Percentiles rank a stretch among this genome's conserved stretches.
phyloP scores from a whole-genome alignment of 1,140 invertebrate genomes.

The Saccostrea echinata region DNA sequence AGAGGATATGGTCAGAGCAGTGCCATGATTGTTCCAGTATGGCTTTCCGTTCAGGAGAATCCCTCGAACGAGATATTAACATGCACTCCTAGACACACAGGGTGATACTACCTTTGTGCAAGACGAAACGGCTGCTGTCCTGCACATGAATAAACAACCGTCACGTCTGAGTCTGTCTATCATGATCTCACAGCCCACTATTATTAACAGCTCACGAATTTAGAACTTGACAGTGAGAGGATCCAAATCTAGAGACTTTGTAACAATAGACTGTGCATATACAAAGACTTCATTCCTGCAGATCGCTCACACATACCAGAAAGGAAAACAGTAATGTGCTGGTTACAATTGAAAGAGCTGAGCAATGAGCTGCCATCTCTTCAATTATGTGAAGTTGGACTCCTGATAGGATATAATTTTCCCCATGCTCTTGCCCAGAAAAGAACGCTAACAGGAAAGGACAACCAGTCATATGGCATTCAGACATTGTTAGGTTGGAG shows the following conservation, averaged over 20 bases:
- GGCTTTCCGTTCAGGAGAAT: conserved; percentile 52
- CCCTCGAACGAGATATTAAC: conserved; percentile 44
- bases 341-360: not conserved
- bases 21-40: conserved; percentile 61
- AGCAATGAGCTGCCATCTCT: conserved; percentile 48
- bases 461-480: conserved; percentile 50
- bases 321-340: not conserved
- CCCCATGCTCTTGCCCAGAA: conserved; percentile 51
- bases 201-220: conserved; percentile 44
- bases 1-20: not conserved
- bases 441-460: not conserved
- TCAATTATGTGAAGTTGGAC: conserved; percentile 65
- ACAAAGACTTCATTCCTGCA: not conserved
- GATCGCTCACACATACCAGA: no score
- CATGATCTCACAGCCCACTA: conserved; percentile 34
- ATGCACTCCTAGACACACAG: conserved; percentile 58
- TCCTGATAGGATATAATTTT: conserved; percentile 55
- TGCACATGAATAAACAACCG: not conserved
- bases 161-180: conserved; percentile 51
- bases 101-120: conserved; percentile 53
- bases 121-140: conserved; percentile 22
- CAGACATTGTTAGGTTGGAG: conserved; percentile 56
- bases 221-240: conserved; percentile 43
- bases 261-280: no score
- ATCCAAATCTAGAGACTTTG: conserved; percentile 43